Conservation (phyloP, 2,113 vertebrate genomes). For the Cygnus atratus region DNA sequence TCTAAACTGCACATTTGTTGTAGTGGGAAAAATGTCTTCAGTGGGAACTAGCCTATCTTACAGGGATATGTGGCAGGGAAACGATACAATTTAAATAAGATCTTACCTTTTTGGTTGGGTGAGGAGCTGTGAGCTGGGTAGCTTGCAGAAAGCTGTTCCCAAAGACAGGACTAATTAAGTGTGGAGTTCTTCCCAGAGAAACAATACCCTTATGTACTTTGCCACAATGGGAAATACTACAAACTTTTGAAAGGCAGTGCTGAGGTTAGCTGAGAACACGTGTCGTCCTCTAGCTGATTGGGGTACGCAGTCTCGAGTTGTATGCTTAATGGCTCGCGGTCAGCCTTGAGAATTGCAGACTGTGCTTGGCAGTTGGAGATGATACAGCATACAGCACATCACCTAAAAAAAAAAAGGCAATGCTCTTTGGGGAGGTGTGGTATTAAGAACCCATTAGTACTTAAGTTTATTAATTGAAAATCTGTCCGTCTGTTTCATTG, state of each 20-base stretch:
- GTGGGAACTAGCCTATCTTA: not conserved
- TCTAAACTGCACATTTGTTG: not conserved
- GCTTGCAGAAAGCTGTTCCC: not conserved
- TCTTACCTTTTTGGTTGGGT: not conserved
- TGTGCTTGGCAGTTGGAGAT: not conserved
- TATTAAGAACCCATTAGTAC: not conserved
- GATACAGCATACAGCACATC: not conserved
- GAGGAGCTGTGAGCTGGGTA: not conserved
- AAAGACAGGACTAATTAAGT: not conserved
- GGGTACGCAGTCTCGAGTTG: not conserved
- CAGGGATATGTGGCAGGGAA: not conserved
- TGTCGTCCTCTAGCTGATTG: not conserved
- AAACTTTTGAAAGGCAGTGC: not conserved
- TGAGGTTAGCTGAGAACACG: not conserved
- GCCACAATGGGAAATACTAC: slow-evolving; percentile 2
- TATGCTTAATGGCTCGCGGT: not conserved
- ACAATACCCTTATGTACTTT: not conserved
- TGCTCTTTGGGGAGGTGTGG: not conserved
- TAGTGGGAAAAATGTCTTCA: not conserved
- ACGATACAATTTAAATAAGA: not conserved
- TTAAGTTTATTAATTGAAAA: not conserved
- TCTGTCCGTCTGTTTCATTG: not conserved
- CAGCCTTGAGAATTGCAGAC: not conserved
- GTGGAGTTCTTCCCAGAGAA: not conserved
- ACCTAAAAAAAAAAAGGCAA: fast-evolving